Conservation (phyloP, 2,797 vertebrate species). For the Lagorchestes hirsutus region DNA sequence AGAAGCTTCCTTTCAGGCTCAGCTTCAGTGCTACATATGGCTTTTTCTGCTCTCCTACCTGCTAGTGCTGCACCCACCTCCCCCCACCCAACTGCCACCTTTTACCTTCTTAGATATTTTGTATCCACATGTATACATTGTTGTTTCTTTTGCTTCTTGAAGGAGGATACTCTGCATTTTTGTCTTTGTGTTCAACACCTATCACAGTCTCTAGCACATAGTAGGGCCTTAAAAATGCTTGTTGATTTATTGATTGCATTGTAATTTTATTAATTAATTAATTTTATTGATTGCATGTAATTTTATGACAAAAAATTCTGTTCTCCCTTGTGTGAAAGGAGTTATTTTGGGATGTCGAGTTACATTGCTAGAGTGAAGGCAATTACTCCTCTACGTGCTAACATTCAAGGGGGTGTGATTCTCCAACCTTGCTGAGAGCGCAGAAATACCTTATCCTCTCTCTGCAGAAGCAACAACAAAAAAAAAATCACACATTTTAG, state of each 20-base stretch:
- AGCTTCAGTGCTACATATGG: not conserved
- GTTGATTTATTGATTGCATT: not conserved
- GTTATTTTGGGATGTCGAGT: not conserved
- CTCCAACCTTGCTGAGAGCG: not conserved
- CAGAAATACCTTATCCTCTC: not conserved
- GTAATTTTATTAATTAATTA: not conserved
- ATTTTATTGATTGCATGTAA: not conserved
- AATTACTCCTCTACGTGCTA: not conserved
- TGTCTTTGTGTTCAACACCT: not conserved
- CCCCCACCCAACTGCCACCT: not conserved
- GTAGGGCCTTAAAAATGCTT: not conserved
- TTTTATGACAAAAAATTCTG: not conserved
- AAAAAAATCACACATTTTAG: not conserved
- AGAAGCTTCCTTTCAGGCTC: not conserved
- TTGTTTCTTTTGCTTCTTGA: not conserved
- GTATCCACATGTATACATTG: not conserved
- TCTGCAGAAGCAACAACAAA: not conserved
- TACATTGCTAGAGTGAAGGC: conserved; percentile 1
- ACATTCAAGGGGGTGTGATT: not conserved
- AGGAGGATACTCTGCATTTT: not conserved
- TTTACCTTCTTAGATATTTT: not conserved
- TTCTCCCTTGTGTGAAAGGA: not conserved
- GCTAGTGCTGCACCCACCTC: not conserved
- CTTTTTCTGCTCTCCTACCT: not conserved
- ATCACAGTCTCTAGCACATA: not conserved